These are phyloP conservation scores for Mobula hypostoma DNA, from an alignment of 2,113 vertebrate species.

Conservation along the genomic window DNA sequence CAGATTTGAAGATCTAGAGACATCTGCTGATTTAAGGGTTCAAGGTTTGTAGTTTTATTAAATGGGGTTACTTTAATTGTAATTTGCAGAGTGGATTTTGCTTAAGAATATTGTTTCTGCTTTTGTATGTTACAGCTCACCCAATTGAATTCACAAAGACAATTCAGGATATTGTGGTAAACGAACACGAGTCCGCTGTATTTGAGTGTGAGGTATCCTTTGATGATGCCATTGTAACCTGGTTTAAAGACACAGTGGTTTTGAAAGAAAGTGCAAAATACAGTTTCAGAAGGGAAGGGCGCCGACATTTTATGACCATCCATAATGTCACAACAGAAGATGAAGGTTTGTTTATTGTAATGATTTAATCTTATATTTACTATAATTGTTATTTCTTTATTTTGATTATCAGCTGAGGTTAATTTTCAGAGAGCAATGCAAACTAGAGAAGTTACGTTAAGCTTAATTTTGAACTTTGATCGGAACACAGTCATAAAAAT, in stretches of 20 bases:
- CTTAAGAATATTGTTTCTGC: constrained; percentile 9
- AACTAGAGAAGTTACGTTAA: not conserved
- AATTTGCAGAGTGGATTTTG: constrained; percentile 35
- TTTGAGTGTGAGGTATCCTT: constrained; percentile 98
- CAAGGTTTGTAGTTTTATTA: constrained; percentile 72
- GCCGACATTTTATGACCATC: constrained; percentile 97
- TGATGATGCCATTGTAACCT: constrained; percentile 90
- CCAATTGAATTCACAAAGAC: constrained; percentile 98
- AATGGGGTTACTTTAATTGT: constrained; percentile 40
- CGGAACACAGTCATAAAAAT: not conserved
- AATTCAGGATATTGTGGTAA: constrained; percentile 95
- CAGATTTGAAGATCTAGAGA: constrained; percentile 75
- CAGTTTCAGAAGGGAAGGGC: constrained; percentile 87
- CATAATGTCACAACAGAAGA: constrained; percentile 89
- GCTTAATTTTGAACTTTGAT: not conserved
- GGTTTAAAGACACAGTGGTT: constrained; percentile 93
- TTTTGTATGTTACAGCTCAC: constrained; percentile 76
- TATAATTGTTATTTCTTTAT: not conserved
- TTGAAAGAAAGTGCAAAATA: constrained; percentile 89
- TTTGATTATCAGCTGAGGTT: not conserved
- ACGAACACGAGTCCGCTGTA: constrained; percentile 85
- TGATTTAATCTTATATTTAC: not conserved
- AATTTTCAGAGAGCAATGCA: not conserved
- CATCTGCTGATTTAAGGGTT: constrained; percentile 78
- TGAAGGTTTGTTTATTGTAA: constrained; percentile 72